Evolutionary conservation across 1,140 invertebrate genomes (phyloP).

Genomic region (Calliopsis andreniformis): DNA sequence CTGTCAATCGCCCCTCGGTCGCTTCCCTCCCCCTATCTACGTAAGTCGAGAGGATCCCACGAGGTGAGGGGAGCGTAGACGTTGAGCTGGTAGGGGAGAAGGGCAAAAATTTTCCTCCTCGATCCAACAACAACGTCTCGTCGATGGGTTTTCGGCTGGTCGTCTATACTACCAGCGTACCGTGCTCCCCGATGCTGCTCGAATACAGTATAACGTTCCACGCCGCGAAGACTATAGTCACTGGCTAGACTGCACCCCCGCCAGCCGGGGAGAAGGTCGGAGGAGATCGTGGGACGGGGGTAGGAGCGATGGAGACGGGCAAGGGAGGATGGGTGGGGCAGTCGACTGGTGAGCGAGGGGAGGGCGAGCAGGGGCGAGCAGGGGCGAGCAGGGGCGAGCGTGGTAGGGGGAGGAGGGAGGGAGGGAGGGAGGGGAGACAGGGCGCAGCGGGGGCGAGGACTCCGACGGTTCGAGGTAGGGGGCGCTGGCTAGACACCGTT

Average conservation of each 20-base stretch:
- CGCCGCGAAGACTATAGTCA: slow-evolving; percentile 59
- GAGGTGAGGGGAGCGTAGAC: neutral
- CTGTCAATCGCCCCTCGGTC: slow-evolving; percentile 19
- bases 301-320: slow-evolving; percentile 35
- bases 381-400: slow-evolving; percentile 16
- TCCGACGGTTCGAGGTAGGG: slow-evolving; percentile 69
- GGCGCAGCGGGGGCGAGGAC: slow-evolving; percentile 57
- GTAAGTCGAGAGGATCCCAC: slow-evolving; percentile 28
- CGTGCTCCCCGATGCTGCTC: slow-evolving; percentile 7
- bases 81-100: neutral
- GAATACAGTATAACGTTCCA: slow-evolving; percentile 54
- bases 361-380: slow-evolving; percentile 13
- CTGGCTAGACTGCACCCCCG: slow-evolving; percentile 74
- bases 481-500: slow-evolving; percentile 75
- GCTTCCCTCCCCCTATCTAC: neutral
- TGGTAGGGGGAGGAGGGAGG: too few relatives aligned
- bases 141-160: slow-evolving; percentile 55
- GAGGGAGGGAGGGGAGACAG: slow-evolving; percentile 43
- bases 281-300: slow-evolving; percentile 54
- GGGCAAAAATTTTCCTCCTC: slow-evolving; percentile 44
- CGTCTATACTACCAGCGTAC: slow-evolving; percentile 36
- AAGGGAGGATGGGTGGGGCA: slow-evolving; percentile 48
- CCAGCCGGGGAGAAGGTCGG: slow-evolving; percentile 64
- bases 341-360: slow-evolving; percentile 26
- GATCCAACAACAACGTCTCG: slow-evolving; percentile 46